Evolutionary conservation across 1,140 invertebrate species (phyloP), one percentile per base, ranked within the genome.

Genomic region (Diachasmimorpha longicaudata): DNA sequence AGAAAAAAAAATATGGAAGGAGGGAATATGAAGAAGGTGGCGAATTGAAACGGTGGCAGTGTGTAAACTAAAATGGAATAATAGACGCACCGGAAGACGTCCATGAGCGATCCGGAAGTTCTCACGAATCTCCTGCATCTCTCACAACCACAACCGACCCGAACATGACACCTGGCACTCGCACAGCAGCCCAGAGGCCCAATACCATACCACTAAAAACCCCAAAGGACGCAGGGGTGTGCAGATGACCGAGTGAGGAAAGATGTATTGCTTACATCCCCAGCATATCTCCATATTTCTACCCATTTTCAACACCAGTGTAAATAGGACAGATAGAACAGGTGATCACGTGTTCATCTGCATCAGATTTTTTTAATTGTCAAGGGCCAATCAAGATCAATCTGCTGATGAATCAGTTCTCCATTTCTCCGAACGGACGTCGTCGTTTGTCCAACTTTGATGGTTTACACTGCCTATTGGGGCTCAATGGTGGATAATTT

Each of bases 71-170:
- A 87, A 88, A 86, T 85, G 58, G 83, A 85, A 89, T 89, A 89
- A 89, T 89, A 88, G 87, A 70, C 81, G 79, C 82, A 84, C 86
- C 87, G 87, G 86, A 89, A 89, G 85, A 83, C 79, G 80, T 81
- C 80, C 80, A 83, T 80, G 82, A 84, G 83, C 81, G 82, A 88
- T 88, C 88, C 88, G 88, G 88, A 89, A 89, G 86, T 89, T 89
- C 88, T 87, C 88, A 89, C 87, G 88, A 83, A 86, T 88, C 87
- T 89, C 87, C 85, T 81, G 85, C 87, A 88, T 88, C 87, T 89
- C 84, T 82, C 84, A 86, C 86, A 83, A 86, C 85, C 86, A 86
- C 85, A 83, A 85, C 84, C 86, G 80, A 86, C 85, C 81, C 82
- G 84, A 88, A 89, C 86, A 82, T 88, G 86, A 89, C 88, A 89